Percentiles rank a stretch among this genome's conserved stretches.
These are phyloP conservation scores for Ctenomys sociabilis DNA, from an alignment of 2,113 vertebrate genomes.

Conservation along the genomic window DNA sequence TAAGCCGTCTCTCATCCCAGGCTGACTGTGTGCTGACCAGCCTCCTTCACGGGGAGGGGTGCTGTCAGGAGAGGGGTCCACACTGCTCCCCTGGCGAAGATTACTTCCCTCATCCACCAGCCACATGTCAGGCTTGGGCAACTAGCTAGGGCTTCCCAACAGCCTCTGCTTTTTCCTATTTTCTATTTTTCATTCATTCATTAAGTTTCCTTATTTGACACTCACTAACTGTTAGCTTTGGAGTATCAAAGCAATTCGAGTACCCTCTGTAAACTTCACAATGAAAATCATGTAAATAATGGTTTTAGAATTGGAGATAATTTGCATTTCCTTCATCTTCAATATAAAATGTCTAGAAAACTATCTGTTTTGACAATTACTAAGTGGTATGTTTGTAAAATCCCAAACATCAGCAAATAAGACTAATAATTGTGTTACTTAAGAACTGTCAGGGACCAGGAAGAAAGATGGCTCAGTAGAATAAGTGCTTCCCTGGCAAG, in stretches of 20 bases:
- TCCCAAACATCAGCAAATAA: neutral
- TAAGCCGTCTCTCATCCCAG: neutral
- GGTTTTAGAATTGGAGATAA: neutral
- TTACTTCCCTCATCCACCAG: neutral
- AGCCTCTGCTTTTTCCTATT: neutral
- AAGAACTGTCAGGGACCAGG: neutral
- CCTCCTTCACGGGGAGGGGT: neutral
- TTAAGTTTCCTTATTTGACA: neutral
- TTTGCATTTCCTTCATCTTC: neutral
- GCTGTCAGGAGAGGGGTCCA: neutral
- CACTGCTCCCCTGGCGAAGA: neutral
- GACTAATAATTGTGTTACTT: neutral
- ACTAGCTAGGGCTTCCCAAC: neutral
- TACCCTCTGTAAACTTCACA: neutral
- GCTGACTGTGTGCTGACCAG: constrained; percentile 6
- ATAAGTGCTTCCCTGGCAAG: too few relatives aligned
- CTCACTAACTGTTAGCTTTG: neutral
- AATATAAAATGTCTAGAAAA: constrained; percentile 2
- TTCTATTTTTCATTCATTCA: neutral
- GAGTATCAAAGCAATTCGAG: neutral
- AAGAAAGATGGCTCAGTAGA: too few relatives aligned
- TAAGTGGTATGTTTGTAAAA: neutral
- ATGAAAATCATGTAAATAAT: neutral
- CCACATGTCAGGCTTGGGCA: neutral
- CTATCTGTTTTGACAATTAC: neutral